A percentile compares a stretch with the other conserved stretches of the same genome.
Evolutionary conservation across 2,797 vertebrate species (phyloP).

Genomic region (Syncerus caffer): DNA sequence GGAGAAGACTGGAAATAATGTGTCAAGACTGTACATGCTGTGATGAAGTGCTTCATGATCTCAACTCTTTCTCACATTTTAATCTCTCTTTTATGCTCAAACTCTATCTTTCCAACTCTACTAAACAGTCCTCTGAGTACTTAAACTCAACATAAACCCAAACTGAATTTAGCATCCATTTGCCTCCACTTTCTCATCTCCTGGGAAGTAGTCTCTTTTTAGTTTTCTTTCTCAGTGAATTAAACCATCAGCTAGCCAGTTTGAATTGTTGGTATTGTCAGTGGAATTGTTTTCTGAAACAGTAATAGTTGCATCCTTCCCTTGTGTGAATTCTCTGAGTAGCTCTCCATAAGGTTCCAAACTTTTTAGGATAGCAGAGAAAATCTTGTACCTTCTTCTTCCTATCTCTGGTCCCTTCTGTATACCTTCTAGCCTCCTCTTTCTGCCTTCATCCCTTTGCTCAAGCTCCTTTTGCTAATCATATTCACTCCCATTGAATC

Average conservation of each 20-base stretch:
- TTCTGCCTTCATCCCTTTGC: not conserved
- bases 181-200: not conserved
- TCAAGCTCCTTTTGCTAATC: not conserved
- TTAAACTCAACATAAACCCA: not conserved
- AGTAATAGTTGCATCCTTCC: not conserved
- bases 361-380: not conserved
- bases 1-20: not conserved
- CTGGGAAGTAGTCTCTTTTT: not conserved
- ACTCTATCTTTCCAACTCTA: not conserved
- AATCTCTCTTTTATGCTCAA: not conserved
- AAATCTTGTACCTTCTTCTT: not conserved
- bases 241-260: not conserved
- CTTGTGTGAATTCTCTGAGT: not conserved
- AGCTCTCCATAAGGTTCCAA: not conserved
- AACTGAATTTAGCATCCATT: not conserved
- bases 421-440: not conserved
- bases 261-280: not conserved
- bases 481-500: not conserved
- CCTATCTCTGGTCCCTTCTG: not conserved
- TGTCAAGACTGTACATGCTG: fast-evolving
- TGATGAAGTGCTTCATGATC: not conserved
- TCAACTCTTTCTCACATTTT: not conserved
- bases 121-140: not conserved
- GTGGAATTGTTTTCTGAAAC: not conserved
- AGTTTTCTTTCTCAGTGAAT: not conserved